Evolutionary conservation across 2,113 vertebrate species (phyloP).

Genomic region (Narcine bancroftii): DNA sequence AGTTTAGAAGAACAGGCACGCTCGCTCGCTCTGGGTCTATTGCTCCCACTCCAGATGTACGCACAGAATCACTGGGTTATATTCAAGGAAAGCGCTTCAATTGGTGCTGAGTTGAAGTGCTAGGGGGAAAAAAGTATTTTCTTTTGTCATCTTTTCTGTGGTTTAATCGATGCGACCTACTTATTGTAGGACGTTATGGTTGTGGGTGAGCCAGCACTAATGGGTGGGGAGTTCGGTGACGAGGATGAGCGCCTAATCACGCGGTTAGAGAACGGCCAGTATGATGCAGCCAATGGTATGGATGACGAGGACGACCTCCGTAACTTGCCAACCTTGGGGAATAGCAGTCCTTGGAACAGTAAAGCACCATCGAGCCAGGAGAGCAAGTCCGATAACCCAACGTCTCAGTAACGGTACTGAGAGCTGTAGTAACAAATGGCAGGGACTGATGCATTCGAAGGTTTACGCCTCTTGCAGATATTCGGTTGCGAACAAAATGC

Average conservation of each 20-base stretch:
- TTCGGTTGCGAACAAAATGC: background rate
- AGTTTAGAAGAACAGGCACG: too few species aligned
- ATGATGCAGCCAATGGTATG: constrained; percentile 30
- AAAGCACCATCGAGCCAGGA: constrained; percentile 31
- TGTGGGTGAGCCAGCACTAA: constrained; percentile 37
- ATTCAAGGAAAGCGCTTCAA: background rate
- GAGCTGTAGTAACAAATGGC: background rate
- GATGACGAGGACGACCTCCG: constrained; percentile 33
- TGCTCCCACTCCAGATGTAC: background rate
- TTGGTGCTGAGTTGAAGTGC: background rate
- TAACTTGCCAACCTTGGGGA: constrained; percentile 27
- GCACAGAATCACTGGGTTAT: background rate
- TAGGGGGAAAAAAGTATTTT: background rate
- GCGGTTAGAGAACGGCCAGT: constrained; percentile 37
- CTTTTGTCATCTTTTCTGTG: background rate
- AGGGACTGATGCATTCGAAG: background rate
- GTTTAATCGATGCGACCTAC: constrained; percentile 23
- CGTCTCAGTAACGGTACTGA: background rate
- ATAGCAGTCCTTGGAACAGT: constrained; percentile 32
- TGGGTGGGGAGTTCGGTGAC: constrained; percentile 38
- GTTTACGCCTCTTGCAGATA: background rate
- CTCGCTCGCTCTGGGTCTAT: background rate
- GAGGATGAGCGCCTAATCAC: constrained; percentile 37
- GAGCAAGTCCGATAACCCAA: constrained; percentile 19
- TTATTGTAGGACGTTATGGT: constrained; percentile 36